Evolutionary conservation across 2,888 invertebrate genomes (phyloP), one percentile per base, ranked within the genome.

Genomic region (Nomada fabriciana): DNA sequence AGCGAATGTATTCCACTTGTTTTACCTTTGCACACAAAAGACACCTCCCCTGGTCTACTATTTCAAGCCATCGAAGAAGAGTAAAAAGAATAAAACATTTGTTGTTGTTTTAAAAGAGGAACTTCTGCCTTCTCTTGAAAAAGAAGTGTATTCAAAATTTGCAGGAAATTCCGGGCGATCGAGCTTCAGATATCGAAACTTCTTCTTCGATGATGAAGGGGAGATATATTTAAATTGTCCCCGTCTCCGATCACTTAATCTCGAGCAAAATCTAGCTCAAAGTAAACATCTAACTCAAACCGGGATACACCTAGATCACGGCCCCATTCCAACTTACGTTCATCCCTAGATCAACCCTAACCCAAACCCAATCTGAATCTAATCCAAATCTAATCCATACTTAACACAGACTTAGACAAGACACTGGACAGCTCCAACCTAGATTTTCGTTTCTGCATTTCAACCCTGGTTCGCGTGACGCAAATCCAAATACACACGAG

Each of bases 311-410:
- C 65, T 65, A 13, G 67, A 73, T 73, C 67, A 15, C 11, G 53
- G 18, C 20, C 65, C 57, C 29, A 47, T 65, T 59, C 20, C 29
- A 7, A 67, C 25, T 57, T 23, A 50, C 20, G 67, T 23, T 65
- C 52, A 67, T 73, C 65, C 64, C 73, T n/a, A 47, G 64, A 73
- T 73, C 57, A 59, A 67, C 18, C 36, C 65, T 57, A 65, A 73
- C 43, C 72, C 72, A 57, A 73, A 57, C 47, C 55, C 64, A 73
- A 73, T 73, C 67, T 73, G 57, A 73, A 59, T 65, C 50, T 67
- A 73, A 73, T 73, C 67, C 67, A 67, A 73, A 67, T 73, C 50
- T 59, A 73, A 73, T 73, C 73, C 67, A 4, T 50, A 23, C 18
- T 29, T 73, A 59, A 67, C 43, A 47, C 25, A 59, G 43, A 36